phyloP scores from a whole-genome alignment of 2,888 invertebrate species.

The Melikaiella ostensackeni region DNA sequence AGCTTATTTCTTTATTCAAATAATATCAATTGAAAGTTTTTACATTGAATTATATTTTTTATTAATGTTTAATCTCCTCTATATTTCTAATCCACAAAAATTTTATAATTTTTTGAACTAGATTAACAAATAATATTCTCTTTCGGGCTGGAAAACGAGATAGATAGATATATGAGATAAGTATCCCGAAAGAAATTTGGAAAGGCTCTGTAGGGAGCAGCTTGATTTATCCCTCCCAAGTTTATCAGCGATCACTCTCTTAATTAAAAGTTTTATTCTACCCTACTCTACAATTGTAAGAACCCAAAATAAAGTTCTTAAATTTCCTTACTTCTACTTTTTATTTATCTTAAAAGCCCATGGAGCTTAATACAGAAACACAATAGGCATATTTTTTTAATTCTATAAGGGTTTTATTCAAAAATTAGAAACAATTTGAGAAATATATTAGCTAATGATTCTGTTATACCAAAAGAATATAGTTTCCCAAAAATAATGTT shows the following conservation, averaged over 20 bases:
- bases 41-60: too few species aligned
- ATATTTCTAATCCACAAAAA: not conserved
- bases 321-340: not conserved
- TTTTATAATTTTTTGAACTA: not conserved
- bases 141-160: not conserved
- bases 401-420: too few species aligned
- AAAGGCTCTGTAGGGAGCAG: constrained; percentile 9
- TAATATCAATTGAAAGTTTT: too few species aligned
- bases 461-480: too few species aligned
- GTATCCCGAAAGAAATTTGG: constrained; percentile 11
- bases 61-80: not conserved
- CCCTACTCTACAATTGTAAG: not conserved
- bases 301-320: not conserved
- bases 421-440: too few species aligned
- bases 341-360: not conserved
- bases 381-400: too few species aligned
- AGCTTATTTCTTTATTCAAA: too few species aligned
- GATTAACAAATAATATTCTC: not conserved
- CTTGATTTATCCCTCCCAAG: not conserved
- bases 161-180: constrained; percentile 3
- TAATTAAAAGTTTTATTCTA: constrained; percentile 20
- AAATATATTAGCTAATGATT: too few species aligned
- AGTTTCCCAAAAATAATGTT: not conserved
- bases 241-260: constrained; percentile 17
- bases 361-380: not conserved